Conservation (phyloP, 2,888 invertebrate genomes). For the Synanthedon myopaeformis region DNA sequence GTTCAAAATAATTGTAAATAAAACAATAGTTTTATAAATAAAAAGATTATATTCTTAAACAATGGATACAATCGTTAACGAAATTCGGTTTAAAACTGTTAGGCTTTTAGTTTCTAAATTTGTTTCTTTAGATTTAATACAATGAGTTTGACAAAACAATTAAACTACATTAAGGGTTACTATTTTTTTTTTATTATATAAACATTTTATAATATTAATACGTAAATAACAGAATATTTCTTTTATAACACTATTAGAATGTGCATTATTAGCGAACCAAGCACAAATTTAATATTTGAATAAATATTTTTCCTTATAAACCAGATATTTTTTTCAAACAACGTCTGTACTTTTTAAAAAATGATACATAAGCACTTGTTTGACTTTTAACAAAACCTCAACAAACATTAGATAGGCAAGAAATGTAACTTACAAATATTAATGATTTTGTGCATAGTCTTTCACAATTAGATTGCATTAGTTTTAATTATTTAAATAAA, state of each 20-base stretch:
- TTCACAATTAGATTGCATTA: constrained; percentile 25
- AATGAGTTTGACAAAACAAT: background rate
- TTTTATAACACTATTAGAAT: constrained; percentile 15
- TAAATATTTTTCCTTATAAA: background rate
- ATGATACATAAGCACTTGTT: constrained; percentile 31
- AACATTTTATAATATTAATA: background rate
- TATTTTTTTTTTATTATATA: background rate
- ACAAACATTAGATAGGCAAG: background rate
- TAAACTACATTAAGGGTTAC: background rate
- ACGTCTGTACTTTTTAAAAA: background rate
- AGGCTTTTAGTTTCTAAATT: constrained; percentile 9
- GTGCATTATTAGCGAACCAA: constrained; percentile 14
- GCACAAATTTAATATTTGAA: constrained; percentile 16
- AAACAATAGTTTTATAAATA: constrained; percentile 32
- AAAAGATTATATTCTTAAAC: constrained; percentile 51
- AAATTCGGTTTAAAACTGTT: constrained; percentile 38
- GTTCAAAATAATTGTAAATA: constrained; percentile 10
- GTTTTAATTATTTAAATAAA: constrained; percentile 15
- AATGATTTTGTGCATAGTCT: constrained; percentile 29
- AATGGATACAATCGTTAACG: constrained; percentile 43
- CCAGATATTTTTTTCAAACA: background rate
- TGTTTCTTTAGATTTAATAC: background rate
- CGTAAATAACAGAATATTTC: background rate
- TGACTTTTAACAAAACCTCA: constrained; percentile 3
- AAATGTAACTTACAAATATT: constrained; percentile 1